Percentiles rank a stretch among this genome's conserved stretches.
phyloP scores from a whole-genome alignment of 2,797 vertebrate genomes.

The Urocyon cinereoargenteus region DNA sequence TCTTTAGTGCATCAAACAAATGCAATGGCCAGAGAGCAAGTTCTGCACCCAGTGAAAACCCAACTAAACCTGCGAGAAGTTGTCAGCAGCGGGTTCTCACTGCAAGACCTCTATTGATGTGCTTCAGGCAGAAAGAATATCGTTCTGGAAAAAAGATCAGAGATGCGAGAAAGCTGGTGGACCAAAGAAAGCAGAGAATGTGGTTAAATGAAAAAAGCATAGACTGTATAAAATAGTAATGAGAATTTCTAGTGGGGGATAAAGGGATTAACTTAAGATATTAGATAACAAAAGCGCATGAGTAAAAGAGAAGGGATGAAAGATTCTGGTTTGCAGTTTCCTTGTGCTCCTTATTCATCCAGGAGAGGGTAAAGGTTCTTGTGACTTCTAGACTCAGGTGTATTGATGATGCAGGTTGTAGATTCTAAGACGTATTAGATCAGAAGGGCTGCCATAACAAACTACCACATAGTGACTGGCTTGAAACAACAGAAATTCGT shows the following conservation, averaged over 20 bases:
- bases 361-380: background rate
- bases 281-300: background rate
- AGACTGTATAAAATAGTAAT: background rate
- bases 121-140: background rate
- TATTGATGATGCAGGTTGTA: background rate
- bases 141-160: background rate
- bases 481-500: background rate
- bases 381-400: background rate
- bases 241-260: background rate
- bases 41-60: background rate
- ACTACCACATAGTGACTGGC: background rate
- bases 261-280: background rate
- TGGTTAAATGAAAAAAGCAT: background rate
- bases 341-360: background rate
- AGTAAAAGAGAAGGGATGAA: background rate
- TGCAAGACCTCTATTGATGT: background rate
- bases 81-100: background rate
- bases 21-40: background rate
- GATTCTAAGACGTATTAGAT: background rate
- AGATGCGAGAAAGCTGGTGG: background rate
- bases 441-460: background rate
- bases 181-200: background rate
- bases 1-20: background rate
- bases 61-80: background rate
- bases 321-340: background rate